phyloP scores from a whole-genome alignment of 2,888 invertebrate genomes.

The Chaetogeoica ovagalla region DNA sequence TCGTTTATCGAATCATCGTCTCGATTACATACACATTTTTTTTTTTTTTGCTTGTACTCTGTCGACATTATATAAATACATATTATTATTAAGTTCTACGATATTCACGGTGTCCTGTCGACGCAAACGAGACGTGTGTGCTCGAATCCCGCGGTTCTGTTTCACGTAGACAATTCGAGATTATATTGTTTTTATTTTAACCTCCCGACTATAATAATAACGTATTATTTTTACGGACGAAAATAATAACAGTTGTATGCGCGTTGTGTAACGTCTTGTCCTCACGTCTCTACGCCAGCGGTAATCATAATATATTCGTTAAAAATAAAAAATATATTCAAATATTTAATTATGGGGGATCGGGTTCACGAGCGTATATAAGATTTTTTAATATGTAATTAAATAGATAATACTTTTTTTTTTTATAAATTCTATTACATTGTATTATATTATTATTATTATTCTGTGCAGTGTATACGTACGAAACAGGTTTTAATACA shows the following conservation, averaged over 20 bases:
- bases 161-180: neutral
- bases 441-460: constrained; percentile 1
- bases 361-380: constrained; percentile 18
- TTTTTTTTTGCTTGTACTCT: no score
- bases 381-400: constrained; percentile 28
- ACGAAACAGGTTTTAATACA: constrained; percentile 26
- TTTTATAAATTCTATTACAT: neutral
- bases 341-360: constrained; percentile 40
- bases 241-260: constrained; percentile 13
- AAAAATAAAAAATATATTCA: neutral
- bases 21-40: no score
- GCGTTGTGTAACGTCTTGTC: neutral
- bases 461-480: neutral
- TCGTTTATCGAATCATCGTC: no score
- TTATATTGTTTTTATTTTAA: constrained; percentile 16
- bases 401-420: constrained; percentile 33
- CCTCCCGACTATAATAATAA: constrained; percentile 4
- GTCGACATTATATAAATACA: no score
- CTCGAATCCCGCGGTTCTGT: neutral
- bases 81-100: no score
- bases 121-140: no score
- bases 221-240: constrained; percentile 15
- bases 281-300: neutral
- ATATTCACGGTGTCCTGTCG: no score
- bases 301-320: constrained; percentile 18